Evolutionary conservation across 2,797 vertebrate species (phyloP).

Genomic region (Champsocephalus esox): DNA sequence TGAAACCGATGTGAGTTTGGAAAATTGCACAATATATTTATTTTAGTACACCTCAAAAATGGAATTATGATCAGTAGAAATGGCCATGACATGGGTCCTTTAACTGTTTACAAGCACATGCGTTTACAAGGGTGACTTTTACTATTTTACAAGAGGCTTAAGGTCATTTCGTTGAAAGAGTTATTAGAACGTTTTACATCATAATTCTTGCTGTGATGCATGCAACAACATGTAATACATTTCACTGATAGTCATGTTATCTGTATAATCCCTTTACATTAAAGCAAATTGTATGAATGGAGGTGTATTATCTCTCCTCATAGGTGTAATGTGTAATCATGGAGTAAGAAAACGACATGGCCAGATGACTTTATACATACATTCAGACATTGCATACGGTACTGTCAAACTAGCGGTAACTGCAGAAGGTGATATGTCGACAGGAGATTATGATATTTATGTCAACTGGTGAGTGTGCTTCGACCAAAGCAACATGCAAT

Average conservation of each 20-base stretch:
- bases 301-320: conserved; percentile 2
- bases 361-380: background rate
- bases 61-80: too few relatives aligned
- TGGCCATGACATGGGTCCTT: too few relatives aligned
- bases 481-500: background rate
- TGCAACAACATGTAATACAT: conserved; percentile 11
- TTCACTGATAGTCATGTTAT: background rate
- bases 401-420: too few relatives aligned
- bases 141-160: background rate
- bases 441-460: background rate
- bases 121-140: background rate
- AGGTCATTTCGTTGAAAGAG: background rate
- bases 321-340: conserved; percentile 3
- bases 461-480: background rate
- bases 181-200: background rate
- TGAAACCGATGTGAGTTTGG: too few relatives aligned
- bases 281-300: background rate
- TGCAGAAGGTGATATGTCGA: too few relatives aligned
- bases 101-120: background rate
- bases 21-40: too few relatives aligned
- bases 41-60: too few relatives aligned
- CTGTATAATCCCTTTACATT: too few relatives aligned
- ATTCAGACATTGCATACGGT: background rate
- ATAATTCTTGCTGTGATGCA: conserved; percentile 5
- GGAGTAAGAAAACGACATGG: background rate